phyloP scores from a whole-genome alignment of 2,797 vertebrate species.

The Silurus aristotelis region DNA sequence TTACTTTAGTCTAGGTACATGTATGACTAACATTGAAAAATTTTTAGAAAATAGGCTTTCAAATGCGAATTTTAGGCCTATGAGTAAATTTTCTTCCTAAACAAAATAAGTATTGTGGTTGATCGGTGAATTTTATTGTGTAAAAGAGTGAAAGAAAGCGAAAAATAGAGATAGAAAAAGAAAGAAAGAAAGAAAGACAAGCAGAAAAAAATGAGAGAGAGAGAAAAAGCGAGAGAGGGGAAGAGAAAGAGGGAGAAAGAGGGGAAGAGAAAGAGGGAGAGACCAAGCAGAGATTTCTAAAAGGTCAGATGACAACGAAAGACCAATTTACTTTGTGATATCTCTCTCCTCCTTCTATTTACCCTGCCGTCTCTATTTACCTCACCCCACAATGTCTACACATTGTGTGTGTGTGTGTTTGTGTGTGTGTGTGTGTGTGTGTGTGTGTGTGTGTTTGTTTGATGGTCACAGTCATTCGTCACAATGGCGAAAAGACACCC shows the following conservation, averaged over 20 bases:
- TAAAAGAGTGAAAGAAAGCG: too few species aligned
- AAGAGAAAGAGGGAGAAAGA: neutral
- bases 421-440: constrained; percentile 39
- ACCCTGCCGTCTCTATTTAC: constrained; percentile 48
- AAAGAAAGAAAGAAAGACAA: neutral
- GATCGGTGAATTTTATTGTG: neutral
- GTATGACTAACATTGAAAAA: neutral
- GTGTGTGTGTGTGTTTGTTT: constrained; percentile 14
- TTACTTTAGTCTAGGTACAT: neutral
- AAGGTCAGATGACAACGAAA: constrained; percentile 56
- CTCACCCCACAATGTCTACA: constrained; percentile 30
- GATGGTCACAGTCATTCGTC: constrained; percentile 41
- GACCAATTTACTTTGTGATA: constrained; percentile 53
- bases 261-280: constrained; percentile 15
- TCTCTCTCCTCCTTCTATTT: constrained; percentile 52
- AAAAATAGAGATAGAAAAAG: neutral
- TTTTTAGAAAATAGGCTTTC: neutral
- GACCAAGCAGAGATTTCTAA: constrained; percentile 46
- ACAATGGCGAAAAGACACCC: constrained; percentile 27
- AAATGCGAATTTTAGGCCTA: neutral
- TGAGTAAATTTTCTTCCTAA: neutral
- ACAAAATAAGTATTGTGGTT: neutral
- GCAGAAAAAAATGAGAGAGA: neutral
- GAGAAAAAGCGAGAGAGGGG: neutral
- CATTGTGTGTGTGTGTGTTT: constrained; percentile 27